Percentiles rank a stretch among this genome's conserved stretches.
phyloP scores from a whole-genome alignment of 2,888 invertebrate genomes.

The Elysia crispata region DNA sequence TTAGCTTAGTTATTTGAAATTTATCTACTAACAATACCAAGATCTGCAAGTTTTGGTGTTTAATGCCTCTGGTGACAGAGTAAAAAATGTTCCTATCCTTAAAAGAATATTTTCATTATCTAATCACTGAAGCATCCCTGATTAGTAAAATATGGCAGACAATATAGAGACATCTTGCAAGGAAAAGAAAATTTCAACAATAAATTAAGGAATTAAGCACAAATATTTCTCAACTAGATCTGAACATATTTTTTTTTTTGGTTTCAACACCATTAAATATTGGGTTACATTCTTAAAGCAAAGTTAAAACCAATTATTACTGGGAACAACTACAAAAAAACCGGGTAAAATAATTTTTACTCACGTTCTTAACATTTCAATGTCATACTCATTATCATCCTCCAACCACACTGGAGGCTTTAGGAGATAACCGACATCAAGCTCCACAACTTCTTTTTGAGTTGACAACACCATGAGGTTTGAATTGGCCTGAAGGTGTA shows the following conservation, averaged over 20 bases:
- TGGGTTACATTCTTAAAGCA: background rate
- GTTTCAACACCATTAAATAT: too few relatives aligned
- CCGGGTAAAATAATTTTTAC: slow-evolving; percentile 35
- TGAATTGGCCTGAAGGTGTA: slow-evolving; percentile 69
- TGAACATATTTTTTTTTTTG: too few relatives aligned
- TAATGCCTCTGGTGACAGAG: too few relatives aligned
- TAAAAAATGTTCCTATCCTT: too few relatives aligned
- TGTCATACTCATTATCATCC: slow-evolving; percentile 97
- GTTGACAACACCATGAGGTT: slow-evolving; percentile 90
- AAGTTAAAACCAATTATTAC: background rate
- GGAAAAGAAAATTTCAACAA: too few relatives aligned
- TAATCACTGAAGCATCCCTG: too few relatives aligned
- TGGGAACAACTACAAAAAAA: background rate
- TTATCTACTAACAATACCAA: background rate
- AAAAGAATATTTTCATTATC: too few relatives aligned
- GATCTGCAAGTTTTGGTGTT: background rate
- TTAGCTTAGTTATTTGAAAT: too few relatives aligned
- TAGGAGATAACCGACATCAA: slow-evolving; percentile 95
- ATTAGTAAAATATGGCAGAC: too few relatives aligned
- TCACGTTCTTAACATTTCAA: slow-evolving; percentile 81
- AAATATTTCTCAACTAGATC: too few relatives aligned
- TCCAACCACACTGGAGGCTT: slow-evolving; percentile 93
- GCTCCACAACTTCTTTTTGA: slow-evolving; percentile 96
- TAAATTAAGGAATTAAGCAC: too few relatives aligned
- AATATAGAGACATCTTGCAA: too few relatives aligned